Conservation (phyloP, 2,888 invertebrate genomes). For the Platycnemis pennipes region DNA sequence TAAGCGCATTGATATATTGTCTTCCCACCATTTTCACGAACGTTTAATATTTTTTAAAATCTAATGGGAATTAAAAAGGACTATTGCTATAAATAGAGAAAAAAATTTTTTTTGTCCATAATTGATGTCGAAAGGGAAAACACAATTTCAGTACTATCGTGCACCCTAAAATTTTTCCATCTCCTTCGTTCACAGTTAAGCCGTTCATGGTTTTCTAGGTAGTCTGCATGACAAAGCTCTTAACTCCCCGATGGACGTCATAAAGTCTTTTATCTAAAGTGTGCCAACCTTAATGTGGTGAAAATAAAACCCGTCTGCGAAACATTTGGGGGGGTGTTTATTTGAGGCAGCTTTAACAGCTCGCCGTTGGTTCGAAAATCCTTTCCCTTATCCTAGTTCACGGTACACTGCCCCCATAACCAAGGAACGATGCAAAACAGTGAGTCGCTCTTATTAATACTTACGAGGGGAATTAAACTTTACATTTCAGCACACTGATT, state of each 20-base stretch:
- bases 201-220: background rate
- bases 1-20: too few relatives aligned
- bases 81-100: too few relatives aligned
- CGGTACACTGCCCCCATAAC: background rate
- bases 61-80: too few relatives aligned
- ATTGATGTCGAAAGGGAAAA: background rate
- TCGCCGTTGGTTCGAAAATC: background rate
- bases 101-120: too few relatives aligned
- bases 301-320: slow-evolving; percentile 24
- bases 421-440: background rate
- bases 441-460: background rate
- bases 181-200: background rate
- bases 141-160: background rate
- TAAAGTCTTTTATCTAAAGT: background rate
- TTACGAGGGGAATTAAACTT: background rate
- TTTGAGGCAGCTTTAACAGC: background rate
- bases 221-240: background rate
- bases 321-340: background rate
- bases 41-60: too few relatives aligned
- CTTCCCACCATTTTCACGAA: too few relatives aligned
- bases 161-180: background rate
- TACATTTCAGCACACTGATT: background rate
- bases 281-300: background rate
- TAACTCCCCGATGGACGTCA: background rate
- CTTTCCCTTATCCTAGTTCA: background rate